Conservation (phyloP, 2,113 vertebrate genomes). For the Pyxicephalus adspersus region DNA sequence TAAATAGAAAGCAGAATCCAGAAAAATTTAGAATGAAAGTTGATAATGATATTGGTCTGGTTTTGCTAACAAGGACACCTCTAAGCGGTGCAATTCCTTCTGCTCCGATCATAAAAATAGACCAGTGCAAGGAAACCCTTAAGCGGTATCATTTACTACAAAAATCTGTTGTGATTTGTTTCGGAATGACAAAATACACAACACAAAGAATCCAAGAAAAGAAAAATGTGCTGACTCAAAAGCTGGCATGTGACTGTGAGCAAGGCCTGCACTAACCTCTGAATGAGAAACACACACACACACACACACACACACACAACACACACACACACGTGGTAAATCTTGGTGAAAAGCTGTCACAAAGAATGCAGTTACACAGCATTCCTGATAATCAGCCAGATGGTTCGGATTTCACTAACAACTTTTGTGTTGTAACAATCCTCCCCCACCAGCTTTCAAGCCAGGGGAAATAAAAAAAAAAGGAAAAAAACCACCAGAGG, state of each 20-base stretch:
- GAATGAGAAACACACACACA: constrained; percentile 61
- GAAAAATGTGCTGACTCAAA: constrained; percentile 58
- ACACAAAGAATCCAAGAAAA: constrained; percentile 25
- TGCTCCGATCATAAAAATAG: too few relatives aligned
- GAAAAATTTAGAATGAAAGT: too few relatives aligned
- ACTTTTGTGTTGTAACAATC: constrained; percentile 51
- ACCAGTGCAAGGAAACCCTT: too few relatives aligned
- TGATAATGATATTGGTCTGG: too few relatives aligned
- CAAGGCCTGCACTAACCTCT: constrained; percentile 53
- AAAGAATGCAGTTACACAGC: constrained; percentile 72
- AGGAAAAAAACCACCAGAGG: not conserved
- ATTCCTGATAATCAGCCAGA: constrained; percentile 69
- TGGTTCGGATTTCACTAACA: constrained; percentile 68
- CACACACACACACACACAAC: constrained; percentile 64
- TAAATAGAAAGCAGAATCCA: too few relatives aligned
- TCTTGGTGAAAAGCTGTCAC: constrained; percentile 67
- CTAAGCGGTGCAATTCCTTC: too few relatives aligned
- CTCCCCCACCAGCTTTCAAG: constrained; percentile 29
- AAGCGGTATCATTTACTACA: too few relatives aligned
- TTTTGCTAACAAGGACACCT: too few relatives aligned
- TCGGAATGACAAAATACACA: too few relatives aligned
- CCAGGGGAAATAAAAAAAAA: too few relatives aligned
- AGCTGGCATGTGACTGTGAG: constrained; percentile 51
- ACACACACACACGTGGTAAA: constrained; percentile 69
- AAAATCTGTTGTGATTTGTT: too few relatives aligned